Base-by-base conservation (phyloP, 2,113 vertebrate genomes). In the Circaetus cinerascens region DNA sequence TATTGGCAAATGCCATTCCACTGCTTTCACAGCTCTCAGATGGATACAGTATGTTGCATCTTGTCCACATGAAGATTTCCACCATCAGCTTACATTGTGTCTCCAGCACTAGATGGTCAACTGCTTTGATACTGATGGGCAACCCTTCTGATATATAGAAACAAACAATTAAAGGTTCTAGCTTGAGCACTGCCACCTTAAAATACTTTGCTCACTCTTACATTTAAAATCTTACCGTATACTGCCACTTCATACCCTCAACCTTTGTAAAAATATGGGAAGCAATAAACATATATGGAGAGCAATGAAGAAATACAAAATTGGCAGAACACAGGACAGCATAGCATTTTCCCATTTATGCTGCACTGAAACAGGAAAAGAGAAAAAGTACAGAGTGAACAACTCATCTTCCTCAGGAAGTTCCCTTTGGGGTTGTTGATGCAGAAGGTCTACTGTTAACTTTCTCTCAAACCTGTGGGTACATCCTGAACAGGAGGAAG, bases 351-450 rank as follows among this genome's bases (percentile, higher is more conserved):
- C 36, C 15, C 62, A 50, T 15, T 16, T 60, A 62, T 0, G 5
- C 16, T 90, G 63, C 55, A 62, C 5, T 51, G 80, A 91, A 92
- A 86, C 67, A 87, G 84, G 91, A 85, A 94, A 89, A 67, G 46
- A 86, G 26, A 64, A 86, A 46, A 93, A 91, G 71, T 27, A 85
- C 57, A 57, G 48, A 72, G 40, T 4, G 66, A 72, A 81, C 78
- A 88, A 63, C 32, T 86, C 1, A 0, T 66, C 67, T 93, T 96
- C 90, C 93, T 93, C 72, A 92, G 88, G 93, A 96, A 91, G 38
- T 63, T 86, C 82, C 76, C 80, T 60, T 38, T 64, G 45, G 21
- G 64, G 60, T 9, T 88, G 36, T 26, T 69, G 43, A 83, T 40
- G 66, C 63, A 83, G 25, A 56, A 41, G n/a, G 46, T 69, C 92